Percentiles rank a stretch among this genome's conserved stretches.
Conservation (phyloP, 30 jellyfish, hydroid and myxozoan genomes). For the Cassiopea xamachana region DNA sequence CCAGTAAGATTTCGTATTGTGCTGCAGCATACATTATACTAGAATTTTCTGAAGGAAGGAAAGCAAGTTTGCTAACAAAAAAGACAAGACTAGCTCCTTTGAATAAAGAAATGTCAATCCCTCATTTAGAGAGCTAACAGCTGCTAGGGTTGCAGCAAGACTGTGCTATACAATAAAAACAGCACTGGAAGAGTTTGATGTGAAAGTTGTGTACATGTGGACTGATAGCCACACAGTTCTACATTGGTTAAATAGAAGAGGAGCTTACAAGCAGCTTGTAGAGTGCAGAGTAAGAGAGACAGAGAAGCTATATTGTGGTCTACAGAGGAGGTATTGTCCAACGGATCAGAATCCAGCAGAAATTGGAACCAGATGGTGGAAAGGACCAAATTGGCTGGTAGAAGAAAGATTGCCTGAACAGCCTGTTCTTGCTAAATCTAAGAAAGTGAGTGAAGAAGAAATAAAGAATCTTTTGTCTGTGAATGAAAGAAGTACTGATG, state of each 20-base stretch:
- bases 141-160: constrained; percentile 29
- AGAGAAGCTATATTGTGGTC: constrained; percentile 14
- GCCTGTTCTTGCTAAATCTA: constrained; percentile 1
- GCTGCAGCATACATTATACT: not conserved
- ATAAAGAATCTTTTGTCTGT: constrained; percentile 5
- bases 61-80: not conserved
- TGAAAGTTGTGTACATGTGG: constrained; percentile 36
- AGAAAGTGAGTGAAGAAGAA: constrained; percentile 20
- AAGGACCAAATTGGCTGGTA: constrained; percentile 40
- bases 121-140: constrained; percentile 18
- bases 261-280: constrained; percentile 32
- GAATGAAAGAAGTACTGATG: not conserved
- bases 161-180: not conserved
- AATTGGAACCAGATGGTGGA: constrained; percentile 73
- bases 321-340: constrained; percentile 58
- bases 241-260: constrained; percentile 27
- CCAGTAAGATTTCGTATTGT: not conserved
- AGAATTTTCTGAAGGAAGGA: constrained; percentile 6
- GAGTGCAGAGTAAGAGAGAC: constrained; percentile 44
- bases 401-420: constrained; percentile 13
- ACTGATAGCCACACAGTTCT: constrained; percentile 39
- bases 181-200: constrained; percentile 12
- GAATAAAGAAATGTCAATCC: constrained; percentile 16
- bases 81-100: constrained; percentile 28
- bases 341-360: constrained; percentile 65